Evolutionary conservation across 2,113 vertebrate genomes (phyloP), one percentile per base, ranked within the genome.

Genomic region (Carassius gibelio): DNA sequence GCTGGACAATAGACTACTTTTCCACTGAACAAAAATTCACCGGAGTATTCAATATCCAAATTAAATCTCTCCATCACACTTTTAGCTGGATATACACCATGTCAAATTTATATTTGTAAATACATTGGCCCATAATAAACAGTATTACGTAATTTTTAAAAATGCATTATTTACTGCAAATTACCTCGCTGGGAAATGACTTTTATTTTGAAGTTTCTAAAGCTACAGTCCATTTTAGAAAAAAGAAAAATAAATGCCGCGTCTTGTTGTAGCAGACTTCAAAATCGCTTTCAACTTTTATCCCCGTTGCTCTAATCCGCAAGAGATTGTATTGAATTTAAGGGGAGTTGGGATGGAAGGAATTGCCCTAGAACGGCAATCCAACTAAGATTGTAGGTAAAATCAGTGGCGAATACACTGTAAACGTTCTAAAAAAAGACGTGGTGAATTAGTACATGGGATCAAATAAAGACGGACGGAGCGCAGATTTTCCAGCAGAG

Each of bases 131-230:
- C 42, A 42, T 7, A 42, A 42, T 42, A 42, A 42, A 42, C 42
- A 42, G 42, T 42, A 38, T 38, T 38, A 42, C 42, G 38, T 23
- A 23, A 23, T 42, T 77, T 8, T 57, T 78, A 42, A 61, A 61
- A 75, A 76, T 9, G 15, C 9, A 17, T 59, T 57, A 14, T n/a
- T 4, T 61, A 15, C 19, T 38, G 55, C 2, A n/a, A 4, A 5
- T 34, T 62, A 11, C 15, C 64, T 57, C 14, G 8, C 15, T 42
- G 1, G 15, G 19, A 9, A 26, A 69, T 13, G 72, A 82, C 85
- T 86, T 86, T 88, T 84, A 88, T 84, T 19, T 77, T 88, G 82
- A 86, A 79, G 7, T 66, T 57, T 34, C 5, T 34, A 15, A 82
- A 26, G 45, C 26, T 15, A 8, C 59, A 62, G 15, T 74, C 76